phyloP scores from a whole-genome alignment of 2,113 vertebrate species.

The Peucedramus taeniatus region DNA sequence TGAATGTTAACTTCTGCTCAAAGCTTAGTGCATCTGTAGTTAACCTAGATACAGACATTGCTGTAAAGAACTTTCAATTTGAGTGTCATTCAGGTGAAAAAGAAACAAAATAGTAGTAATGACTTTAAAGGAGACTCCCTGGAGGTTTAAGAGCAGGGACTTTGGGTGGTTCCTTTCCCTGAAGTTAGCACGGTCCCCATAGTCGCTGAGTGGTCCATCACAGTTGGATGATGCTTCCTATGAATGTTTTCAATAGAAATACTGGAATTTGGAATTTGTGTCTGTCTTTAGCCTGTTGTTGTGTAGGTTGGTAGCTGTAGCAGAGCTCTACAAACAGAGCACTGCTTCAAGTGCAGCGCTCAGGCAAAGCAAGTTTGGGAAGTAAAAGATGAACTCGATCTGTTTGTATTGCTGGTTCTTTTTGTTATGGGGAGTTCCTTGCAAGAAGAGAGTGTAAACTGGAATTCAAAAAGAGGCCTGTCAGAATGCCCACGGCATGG shows the following conservation, averaged over 20 bases:
- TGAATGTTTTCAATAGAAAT: neutral
- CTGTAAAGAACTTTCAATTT: constrained; percentile 64
- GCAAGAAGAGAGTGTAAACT: neutral
- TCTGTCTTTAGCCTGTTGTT: neutral
- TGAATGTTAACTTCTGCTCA: constrained; percentile 70
- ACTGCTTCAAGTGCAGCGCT: neutral
- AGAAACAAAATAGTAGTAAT: constrained; percentile 69
- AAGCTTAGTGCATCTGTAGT: constrained; percentile 63
- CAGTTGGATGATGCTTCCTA: neutral
- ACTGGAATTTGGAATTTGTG: neutral
- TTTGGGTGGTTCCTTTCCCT: neutral
- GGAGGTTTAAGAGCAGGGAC: constrained; percentile 31
- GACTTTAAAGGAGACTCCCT: constrained; percentile 68
- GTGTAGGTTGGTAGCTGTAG: neutral
- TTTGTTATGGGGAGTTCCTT: neutral
- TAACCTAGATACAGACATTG: constrained; percentile 47
- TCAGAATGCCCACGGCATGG: neutral
- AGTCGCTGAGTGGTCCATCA: neutral
- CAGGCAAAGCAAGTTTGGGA: neutral
- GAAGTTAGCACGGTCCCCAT: neutral
- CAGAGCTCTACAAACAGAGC: neutral
- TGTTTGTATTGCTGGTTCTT: neutral
- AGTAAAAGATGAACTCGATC: neutral
- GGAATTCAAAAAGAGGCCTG: neutral
- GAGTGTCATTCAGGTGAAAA: constrained; percentile 67